Percentiles rank a stretch among this genome's conserved stretches.
These are phyloP conservation scores for Toxotes lorentzi DNA, from an alignment of 2,797 vertebrate genomes.

Conservation along the genomic window DNA sequence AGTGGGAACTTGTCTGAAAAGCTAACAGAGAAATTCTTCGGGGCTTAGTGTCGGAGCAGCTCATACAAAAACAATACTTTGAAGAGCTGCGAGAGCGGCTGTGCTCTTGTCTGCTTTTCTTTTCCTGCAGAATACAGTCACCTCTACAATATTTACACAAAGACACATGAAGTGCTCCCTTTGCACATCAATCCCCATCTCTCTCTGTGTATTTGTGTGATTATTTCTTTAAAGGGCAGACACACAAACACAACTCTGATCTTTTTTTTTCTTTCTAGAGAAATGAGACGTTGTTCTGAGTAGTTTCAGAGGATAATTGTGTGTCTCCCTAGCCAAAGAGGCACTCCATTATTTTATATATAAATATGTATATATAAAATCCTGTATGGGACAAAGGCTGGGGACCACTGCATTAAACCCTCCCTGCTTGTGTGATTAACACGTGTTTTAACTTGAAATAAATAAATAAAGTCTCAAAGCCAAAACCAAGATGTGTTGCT, in stretches of 20 bases:
- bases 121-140: not conserved
- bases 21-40: constrained; percentile 84
- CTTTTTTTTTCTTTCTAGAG: not conserved
- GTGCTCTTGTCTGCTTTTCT: constrained; percentile 26
- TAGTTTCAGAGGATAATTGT: not conserved
- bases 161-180: not conserved
- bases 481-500: not conserved
- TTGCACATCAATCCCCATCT: not conserved
- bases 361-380: no score
- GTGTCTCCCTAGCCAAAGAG: no score
- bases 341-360: no score
- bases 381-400: no score
- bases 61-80: constrained; percentile 69
- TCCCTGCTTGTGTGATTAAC: not conserved
- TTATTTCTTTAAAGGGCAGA: not conserved
- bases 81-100: constrained; percentile 51
- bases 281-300: not conserved
- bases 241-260: not conserved
- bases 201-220: not conserved
- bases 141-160: not conserved
- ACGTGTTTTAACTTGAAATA: no score
- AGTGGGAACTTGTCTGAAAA: constrained; percentile 86
- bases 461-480: not conserved
- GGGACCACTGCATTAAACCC: not conserved
- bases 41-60: constrained; percentile 72